Evolutionary conservation across 1,140 invertebrate genomes (phyloP).

Genomic region (Drosophila paulistorum): DNA sequence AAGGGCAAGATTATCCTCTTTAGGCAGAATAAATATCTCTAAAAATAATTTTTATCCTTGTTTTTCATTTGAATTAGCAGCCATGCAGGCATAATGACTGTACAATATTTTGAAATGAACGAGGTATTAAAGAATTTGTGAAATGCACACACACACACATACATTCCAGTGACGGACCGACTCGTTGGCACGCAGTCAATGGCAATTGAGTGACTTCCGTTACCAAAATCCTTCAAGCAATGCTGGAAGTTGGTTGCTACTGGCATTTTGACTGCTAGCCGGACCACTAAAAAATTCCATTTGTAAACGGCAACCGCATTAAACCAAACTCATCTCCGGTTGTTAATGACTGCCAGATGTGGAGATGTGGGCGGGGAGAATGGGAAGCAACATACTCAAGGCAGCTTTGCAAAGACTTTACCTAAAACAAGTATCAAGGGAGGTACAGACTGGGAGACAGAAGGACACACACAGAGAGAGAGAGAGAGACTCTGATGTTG

Average conservation of each 20-base stretch:
- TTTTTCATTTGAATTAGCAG: not conserved
- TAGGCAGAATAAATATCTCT: too few relatives aligned
- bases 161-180: slow-evolving; percentile 39
- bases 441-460: too few relatives aligned
- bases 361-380: not conserved
- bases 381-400: slow-evolving; percentile 44
- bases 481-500: not conserved
- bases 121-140: slow-evolving; percentile 57
- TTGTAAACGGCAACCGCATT: slow-evolving; percentile 77
- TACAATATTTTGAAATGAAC: slow-evolving; percentile 29
- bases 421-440: not conserved
- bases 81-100: slow-evolving; percentile 36
- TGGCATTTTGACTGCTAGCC: slow-evolving; percentile 47
- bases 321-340: slow-evolving; percentile 81
- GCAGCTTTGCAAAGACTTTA: not conserved
- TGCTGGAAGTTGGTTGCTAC: slow-evolving; percentile 20
- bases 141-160: slow-evolving; percentile 68
- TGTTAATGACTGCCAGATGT: slow-evolving; percentile 70
- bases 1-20: too few relatives aligned
- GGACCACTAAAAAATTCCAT: slow-evolving; percentile 78
- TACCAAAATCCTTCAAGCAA: slow-evolving; percentile 63
- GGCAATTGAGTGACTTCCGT: slow-evolving; percentile 60
- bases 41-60: not conserved
- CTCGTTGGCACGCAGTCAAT: slow-evolving; percentile 37
- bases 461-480: not conserved